Percentiles rank a stretch among this genome's conserved stretches.
Conservation (phyloP, 2,888 invertebrate genomes). For the Hoplodrina ambigua region DNA sequence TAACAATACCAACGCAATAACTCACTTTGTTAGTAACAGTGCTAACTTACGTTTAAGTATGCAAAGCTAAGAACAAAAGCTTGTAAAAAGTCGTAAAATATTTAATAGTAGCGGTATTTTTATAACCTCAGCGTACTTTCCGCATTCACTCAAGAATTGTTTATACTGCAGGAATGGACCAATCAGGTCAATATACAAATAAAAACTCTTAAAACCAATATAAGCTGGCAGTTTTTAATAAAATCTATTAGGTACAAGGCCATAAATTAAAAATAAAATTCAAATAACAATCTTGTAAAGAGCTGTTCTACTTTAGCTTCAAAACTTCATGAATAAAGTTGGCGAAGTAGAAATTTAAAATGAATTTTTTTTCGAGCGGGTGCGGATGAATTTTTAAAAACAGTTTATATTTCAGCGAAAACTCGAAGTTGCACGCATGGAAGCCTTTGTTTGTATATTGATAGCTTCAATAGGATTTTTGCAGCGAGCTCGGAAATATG, state of each 20-base stretch:
- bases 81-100: conserved; percentile 39
- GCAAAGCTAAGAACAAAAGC: conserved; percentile 31
- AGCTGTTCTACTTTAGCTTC: conserved; percentile 42
- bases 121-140: conserved; percentile 14
- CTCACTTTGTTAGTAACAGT: background rate
- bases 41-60: conserved; percentile 21
- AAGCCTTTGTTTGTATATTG: conserved; percentile 45
- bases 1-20: conserved; percentile 7
- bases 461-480: conserved; percentile 27
- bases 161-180: background rate
- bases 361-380: conserved; percentile 48
- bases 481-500: conserved; percentile 8
- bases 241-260: conserved; percentile 8
- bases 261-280: conserved; percentile 43
- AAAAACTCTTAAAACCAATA: conserved; percentile 1
- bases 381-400: conserved; percentile 40
- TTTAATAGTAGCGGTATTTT: conserved; percentile 42
- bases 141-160: conserved; percentile 12
- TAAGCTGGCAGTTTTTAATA: conserved; percentile 10
- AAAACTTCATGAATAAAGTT: conserved; percentile 57
- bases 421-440: conserved; percentile 31
- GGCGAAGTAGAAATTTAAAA: conserved; percentile 47
- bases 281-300: conserved; percentile 47
- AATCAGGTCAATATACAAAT: background rate
- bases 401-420: conserved; percentile 48